Evolutionary conservation across 2,113 vertebrate genomes (phyloP).

Genomic region (Eudyptes chrysolophus): DNA sequence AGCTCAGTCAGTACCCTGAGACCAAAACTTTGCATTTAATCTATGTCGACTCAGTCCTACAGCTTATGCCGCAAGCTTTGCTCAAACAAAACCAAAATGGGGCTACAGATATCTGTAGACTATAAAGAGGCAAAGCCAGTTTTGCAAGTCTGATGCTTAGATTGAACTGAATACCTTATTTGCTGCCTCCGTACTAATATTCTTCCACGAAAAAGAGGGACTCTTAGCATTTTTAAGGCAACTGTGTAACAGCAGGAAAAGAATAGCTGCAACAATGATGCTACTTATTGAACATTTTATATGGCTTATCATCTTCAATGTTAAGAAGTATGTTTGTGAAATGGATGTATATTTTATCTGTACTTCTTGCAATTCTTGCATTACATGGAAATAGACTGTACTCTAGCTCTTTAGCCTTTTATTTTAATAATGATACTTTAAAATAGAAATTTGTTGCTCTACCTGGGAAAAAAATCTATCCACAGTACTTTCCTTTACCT

Average conservation of each 20-base stretch:
- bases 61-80: not conserved
- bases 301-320: not conserved
- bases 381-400: not conserved
- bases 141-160: not conserved
- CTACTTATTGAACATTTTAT: not conserved
- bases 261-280: not conserved
- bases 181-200: not conserved
- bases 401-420: not conserved
- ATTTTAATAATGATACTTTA: not conserved
- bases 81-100: not conserved
- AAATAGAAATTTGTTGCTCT: not conserved
- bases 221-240: not conserved
- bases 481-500: not conserved
- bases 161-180: not conserved
- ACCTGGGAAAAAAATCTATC: not conserved
- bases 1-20: not conserved
- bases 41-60: not conserved
- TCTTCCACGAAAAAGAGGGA: not conserved
- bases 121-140: not conserved
- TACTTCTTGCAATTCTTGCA: not conserved
- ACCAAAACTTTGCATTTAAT: not conserved
- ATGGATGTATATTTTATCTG: not conserved
- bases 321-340: not conserved
- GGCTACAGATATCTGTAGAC: not conserved
- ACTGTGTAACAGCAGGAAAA: not conserved